Evolutionary conservation across 2,797 vertebrate genomes (phyloP), one percentile per base, ranked within the genome.

Genomic region (Darevskia mixta): DNA sequence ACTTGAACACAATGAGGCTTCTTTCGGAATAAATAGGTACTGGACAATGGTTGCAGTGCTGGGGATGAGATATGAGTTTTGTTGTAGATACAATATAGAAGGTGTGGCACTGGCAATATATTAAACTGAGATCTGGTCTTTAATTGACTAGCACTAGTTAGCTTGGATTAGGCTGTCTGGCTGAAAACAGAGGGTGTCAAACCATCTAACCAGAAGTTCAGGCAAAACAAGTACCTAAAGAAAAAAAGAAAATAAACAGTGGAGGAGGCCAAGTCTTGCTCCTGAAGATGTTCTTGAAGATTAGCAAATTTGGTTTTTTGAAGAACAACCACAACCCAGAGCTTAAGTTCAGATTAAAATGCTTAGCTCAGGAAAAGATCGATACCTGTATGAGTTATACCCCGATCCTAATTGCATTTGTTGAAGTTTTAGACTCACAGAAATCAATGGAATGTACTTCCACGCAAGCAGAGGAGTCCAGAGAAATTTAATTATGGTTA

Each of bases 351-450:
- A 72, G 8, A 61, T 61, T 8, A 81, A 81, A 77, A 69, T 55
- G 35, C 25, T 78, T 58, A 43, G 32, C 64, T n/a, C 8, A 79
- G 18, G 27, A 79, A 58, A 84, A 84, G 55, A 83, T 79, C 66
- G 2, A 72, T 88, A 35, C 27, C 43, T 61, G 17, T 27, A 41
- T 83, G 64, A 83, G 38, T 69, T 83, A 78, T 41, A 10, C 3
- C 13, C 2, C 80, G 87, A 87, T 87, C 66, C 45, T 83, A 88
- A 83, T 88, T 88, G 67, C 49, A 83, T 58, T 75, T 83, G 72
- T 69, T 83, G 32, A 83, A 69, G 49, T 83, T 79, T 64, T 79
- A 83, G 35, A 41, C 17, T 84, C 35, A 72, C 78, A 66, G 11
- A 79, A 79, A 84, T 88, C 45, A 79, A 61, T 83, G 64, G 35